phyloP scores from a whole-genome alignment of 1,140 invertebrate species.

The Pseudachorutes palmiensis region DNA sequence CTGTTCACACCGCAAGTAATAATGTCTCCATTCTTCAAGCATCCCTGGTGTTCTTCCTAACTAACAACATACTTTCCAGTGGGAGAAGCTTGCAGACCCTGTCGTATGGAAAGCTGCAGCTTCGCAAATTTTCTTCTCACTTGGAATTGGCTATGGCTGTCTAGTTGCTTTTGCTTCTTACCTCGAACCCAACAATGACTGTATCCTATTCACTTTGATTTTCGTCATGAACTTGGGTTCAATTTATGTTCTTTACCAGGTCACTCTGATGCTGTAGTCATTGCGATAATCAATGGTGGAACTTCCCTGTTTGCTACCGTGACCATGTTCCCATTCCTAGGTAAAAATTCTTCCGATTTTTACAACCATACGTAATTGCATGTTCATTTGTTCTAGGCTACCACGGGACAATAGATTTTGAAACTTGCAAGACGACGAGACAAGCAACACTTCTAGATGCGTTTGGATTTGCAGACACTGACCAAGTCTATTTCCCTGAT shows the following conservation, averaged over 20 bases:
- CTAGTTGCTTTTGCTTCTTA: slow-evolving; percentile 90
- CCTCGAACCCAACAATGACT: slow-evolving; percentile 91
- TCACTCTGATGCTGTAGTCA: slow-evolving; percentile 53
- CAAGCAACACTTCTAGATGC: slow-evolving; percentile 52
- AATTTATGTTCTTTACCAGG: neutral
- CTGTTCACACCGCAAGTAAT: slow-evolving; percentile 79
- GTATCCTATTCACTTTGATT: slow-evolving; percentile 67
- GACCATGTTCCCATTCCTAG: slow-evolving; percentile 96
- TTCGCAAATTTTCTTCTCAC: slow-evolving; percentile 94
- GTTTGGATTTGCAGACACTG: neutral
- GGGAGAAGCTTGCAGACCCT: slow-evolving; percentile 59
- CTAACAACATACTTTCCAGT: too few species aligned
- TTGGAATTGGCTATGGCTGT: slow-evolving; percentile 88
- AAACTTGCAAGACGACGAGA: slow-evolving; percentile 60
- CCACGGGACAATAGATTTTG: neutral
- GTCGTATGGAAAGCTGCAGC: slow-evolving; percentile 86
- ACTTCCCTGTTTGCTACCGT: slow-evolving; percentile 97
- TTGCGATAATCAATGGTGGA: slow-evolving; percentile 85
- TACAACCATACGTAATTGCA: too few species aligned
- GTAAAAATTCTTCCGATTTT: too few species aligned
- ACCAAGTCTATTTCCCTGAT: neutral
- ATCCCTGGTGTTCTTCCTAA: too few species aligned
- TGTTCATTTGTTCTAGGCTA: neutral
- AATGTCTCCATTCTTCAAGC: too few species aligned
- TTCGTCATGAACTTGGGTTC: too few species aligned